A percentile compares a stretch with the other conserved stretches of the same genome.
Conservation (phyloP, 2,888 invertebrate species). For the Gnatocerus cornutus region DNA sequence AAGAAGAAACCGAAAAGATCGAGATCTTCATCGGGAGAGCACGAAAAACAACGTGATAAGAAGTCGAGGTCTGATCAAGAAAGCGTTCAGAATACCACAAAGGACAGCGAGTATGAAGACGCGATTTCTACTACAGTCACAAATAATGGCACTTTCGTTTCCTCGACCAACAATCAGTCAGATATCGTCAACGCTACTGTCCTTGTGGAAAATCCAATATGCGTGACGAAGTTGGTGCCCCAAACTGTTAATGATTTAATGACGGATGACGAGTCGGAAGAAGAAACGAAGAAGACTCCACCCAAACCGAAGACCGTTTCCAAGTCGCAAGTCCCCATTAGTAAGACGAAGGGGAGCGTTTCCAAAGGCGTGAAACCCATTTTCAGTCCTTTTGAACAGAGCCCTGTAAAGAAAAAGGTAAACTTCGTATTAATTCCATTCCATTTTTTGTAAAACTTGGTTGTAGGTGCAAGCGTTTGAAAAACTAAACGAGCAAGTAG, state of each 20-base stretch:
- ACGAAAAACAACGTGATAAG: constrained; percentile 39
- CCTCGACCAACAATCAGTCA: not conserved
- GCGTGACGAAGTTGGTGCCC: constrained; percentile 4
- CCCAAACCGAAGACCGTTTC: constrained; percentile 42
- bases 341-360: constrained; percentile 46
- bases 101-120: constrained; percentile 68
- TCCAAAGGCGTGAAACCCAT: constrained; percentile 64
- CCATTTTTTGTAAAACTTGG: not conserved
- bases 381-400: constrained; percentile 75
- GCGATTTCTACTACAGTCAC: constrained; percentile 59
- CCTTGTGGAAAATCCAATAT: constrained; percentile 54
- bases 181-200: constrained; percentile 52
- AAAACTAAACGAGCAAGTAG: constrained; percentile 60
- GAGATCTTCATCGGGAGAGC: constrained; percentile 22
- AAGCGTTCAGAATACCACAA: constrained; percentile 1
- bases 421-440: not conserved
- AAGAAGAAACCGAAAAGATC: constrained; percentile 38
- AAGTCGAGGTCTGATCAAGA: constrained; percentile 53
- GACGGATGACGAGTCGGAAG: constrained; percentile 61
- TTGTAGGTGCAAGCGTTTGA: constrained; percentile 73
- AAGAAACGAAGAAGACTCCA: constrained; percentile 47
- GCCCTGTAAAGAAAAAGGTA: constrained; percentile 76
- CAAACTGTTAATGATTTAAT: constrained; percentile 49
- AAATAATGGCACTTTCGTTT: not conserved
- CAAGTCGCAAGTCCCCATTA: constrained; percentile 3